phyloP scores from a whole-genome alignment of 2,113 vertebrate species.

The Scortum barcoo region DNA sequence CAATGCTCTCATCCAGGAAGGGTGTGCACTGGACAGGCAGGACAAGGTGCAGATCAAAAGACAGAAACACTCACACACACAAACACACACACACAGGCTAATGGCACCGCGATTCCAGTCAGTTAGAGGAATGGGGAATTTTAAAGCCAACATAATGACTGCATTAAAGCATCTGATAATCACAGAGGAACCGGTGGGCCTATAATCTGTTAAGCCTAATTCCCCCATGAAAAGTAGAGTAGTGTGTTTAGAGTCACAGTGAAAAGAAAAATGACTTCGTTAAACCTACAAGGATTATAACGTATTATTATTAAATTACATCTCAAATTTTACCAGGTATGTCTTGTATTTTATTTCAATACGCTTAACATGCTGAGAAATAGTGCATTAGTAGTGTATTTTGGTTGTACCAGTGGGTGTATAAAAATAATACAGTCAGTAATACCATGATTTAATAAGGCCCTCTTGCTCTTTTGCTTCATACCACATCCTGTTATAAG shows the following conservation, averaged over 20 bases:
- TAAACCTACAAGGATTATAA: background rate
- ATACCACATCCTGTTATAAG: background rate
- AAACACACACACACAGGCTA: slow-evolving; percentile 5
- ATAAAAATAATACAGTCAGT: background rate
- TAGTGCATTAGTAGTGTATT: slow-evolving; percentile 8
- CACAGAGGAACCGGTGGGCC: slow-evolving; percentile 2
- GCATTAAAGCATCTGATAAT: slow-evolving; percentile 39
- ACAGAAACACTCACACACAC: slow-evolving; percentile 14
- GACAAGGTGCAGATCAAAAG: slow-evolving; percentile 90
- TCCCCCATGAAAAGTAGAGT: background rate
- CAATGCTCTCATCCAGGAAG: slow-evolving; percentile 91
- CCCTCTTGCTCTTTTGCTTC: background rate
- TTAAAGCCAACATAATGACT: slow-evolving; percentile 15
- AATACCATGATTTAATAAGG: slow-evolving; percentile 13
- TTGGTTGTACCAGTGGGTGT: background rate
- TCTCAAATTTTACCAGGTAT: background rate
- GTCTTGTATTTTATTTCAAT: background rate
- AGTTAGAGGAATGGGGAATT: background rate
- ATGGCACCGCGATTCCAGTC: background rate
- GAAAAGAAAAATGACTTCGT: background rate
- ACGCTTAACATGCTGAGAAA: background rate
- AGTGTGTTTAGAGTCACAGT: slow-evolving; percentile 8
- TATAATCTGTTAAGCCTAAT: slow-evolving; percentile 41
- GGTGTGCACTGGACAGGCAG: slow-evolving; percentile 94
- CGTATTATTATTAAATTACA: background rate